These are phyloP conservation scores for Poecilia picta DNA, from an alignment of 2,797 vertebrate species.

Conservation along the genomic window DNA sequence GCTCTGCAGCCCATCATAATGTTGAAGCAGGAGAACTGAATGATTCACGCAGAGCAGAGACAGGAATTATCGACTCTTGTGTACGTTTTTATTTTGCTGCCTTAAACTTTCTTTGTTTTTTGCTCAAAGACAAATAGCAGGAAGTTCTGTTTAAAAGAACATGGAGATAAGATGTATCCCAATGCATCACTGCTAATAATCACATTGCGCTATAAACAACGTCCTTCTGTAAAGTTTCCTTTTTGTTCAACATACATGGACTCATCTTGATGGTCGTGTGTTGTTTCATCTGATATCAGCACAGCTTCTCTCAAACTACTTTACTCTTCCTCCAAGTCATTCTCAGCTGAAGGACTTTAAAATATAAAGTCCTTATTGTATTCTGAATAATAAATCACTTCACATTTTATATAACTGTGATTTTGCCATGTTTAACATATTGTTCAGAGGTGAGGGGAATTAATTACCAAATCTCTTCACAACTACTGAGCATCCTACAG, in stretches of 20 bases:
- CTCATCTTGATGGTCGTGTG: background rate
- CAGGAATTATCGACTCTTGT: background rate
- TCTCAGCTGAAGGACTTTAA: background rate
- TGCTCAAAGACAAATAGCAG: background rate
- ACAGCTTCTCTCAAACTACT: background rate
- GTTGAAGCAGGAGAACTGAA: conserved; percentile 69
- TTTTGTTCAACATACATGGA: background rate
- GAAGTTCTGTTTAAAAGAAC: background rate
- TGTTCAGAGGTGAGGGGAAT: no score
- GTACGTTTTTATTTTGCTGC: background rate
- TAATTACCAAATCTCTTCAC: no score
- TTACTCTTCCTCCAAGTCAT: background rate
- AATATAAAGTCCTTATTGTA: no score
- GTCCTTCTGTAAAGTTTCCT: background rate
- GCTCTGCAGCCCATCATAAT: conserved; percentile 72
- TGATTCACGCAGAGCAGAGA: background rate
- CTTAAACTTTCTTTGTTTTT: background rate
- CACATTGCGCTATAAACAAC: background rate
- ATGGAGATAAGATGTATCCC: background rate
- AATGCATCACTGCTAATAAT: background rate
- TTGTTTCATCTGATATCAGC: background rate
- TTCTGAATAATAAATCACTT: no score
- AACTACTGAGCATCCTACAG: no score
- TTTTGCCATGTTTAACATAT: no score
- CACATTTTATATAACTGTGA: no score